Conservation (phyloP, 2,797 vertebrate species). For the Myotis planiceps region DNA sequence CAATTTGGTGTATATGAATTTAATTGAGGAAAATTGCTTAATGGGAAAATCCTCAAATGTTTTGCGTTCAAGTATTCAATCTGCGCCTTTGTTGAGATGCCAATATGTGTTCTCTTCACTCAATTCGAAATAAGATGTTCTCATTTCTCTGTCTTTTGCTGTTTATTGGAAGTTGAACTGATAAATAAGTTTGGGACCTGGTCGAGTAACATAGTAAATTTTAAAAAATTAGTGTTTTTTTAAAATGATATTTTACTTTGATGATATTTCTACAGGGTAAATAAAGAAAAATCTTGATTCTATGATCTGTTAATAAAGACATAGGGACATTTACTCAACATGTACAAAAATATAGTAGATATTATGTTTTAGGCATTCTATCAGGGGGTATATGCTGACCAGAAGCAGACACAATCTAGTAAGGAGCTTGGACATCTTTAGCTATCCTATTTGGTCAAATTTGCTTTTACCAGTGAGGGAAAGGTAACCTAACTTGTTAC, state of each 20-base stretch:
- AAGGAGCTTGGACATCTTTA: background rate
- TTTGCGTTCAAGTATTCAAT: conserved; percentile 41
- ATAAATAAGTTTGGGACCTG: background rate
- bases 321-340: background rate
- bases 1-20: conserved; percentile 56
- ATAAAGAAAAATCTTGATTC: background rate
- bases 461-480: background rate
- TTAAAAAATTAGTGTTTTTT: background rate
- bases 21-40: conserved; percentile 44
- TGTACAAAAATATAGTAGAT: background rate
- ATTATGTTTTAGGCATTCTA: background rate
- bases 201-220: background rate
- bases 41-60: background rate
- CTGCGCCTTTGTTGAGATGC: background rate
- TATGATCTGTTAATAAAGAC: background rate
- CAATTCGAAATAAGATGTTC: background rate
- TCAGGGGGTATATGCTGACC: background rate
- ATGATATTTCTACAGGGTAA: background rate
- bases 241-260: background rate
- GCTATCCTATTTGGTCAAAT: background rate
- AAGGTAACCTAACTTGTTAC: background rate
- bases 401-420: background rate
- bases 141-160: background rate
- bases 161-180: background rate
- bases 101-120: background rate